A percentile compares a stretch with the other conserved stretches of the same genome.
phyloP scores from a whole-genome alignment of 2,113 vertebrate genomes.

The Chionis minor region DNA sequence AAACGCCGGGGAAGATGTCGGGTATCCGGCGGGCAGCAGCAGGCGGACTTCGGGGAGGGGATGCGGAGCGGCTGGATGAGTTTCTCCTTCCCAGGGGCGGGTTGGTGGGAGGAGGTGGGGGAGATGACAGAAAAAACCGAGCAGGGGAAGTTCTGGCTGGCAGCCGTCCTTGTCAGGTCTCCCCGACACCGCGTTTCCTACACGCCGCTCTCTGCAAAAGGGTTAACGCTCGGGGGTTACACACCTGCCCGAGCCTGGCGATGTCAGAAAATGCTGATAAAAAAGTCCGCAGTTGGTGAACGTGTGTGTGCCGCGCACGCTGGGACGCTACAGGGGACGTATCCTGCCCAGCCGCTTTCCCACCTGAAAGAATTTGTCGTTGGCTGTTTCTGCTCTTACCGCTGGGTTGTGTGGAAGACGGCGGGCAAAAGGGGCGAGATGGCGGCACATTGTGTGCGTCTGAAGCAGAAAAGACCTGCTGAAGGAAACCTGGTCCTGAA shows the following conservation, averaged over 20 bases:
- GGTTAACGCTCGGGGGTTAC: not conserved
- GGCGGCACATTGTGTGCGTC: not conserved
- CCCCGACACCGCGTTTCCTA: not conserved
- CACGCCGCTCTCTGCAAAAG: not conserved
- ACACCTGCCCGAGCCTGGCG: not conserved
- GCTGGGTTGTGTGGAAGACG: not conserved
- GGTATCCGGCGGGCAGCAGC: not conserved
- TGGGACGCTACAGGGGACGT: not conserved
- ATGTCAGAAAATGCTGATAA: not conserved
- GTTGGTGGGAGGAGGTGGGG: not conserved
- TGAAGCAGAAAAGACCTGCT: not conserved
- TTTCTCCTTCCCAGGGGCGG: not conserved
- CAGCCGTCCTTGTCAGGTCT: not conserved
- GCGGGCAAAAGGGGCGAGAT: not conserved
- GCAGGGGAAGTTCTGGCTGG: conserved; percentile 3
- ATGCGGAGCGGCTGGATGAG: not conserved
- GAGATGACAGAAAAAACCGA: not conserved
- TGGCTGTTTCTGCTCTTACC: not conserved
- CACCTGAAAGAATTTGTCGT: not conserved
- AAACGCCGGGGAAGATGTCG: not conserved
- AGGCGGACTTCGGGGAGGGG: not conserved
- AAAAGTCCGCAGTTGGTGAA: not conserved
- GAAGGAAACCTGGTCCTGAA: not conserved
- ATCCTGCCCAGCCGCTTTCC: not conserved
- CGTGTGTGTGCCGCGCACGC: not conserved